phyloP scores from a whole-genome alignment of 2,888 invertebrate genomes.

The Melipona beecheii region DNA sequence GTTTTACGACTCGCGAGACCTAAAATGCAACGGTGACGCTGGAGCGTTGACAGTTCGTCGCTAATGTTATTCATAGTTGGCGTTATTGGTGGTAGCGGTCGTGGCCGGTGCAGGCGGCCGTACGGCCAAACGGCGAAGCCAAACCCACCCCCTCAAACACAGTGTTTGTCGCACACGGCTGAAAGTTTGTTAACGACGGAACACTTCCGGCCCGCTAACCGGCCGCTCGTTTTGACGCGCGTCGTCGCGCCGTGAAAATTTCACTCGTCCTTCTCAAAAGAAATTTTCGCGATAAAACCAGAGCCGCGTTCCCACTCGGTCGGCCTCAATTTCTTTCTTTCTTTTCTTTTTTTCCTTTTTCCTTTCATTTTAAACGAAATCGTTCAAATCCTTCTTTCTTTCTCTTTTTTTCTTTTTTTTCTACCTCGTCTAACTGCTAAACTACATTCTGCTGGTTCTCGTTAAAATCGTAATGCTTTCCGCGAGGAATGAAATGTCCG shows the following conservation, averaged over 20 bases:
- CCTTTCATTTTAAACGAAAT: not conserved
- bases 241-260: slow-evolving; percentile 9
- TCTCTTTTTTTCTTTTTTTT: not conserved
- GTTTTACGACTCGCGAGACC: slow-evolving; percentile 43
- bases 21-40: not conserved
- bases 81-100: slow-evolving; percentile 10
- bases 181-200: slow-evolving; percentile 43
- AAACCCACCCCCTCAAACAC: not conserved
- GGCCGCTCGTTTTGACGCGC: not conserved
- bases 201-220: slow-evolving; percentile 5
- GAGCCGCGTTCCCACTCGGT: not conserved
- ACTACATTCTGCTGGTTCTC: not conserved
- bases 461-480: not conserved
- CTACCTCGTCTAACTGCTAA: not conserved
- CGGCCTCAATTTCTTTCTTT: not conserved
- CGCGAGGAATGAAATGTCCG: not conserved
- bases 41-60: slow-evolving; percentile 27
- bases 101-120: not conserved
- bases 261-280: not conserved
- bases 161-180: slow-evolving; percentile 2
- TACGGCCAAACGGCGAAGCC: not conserved
- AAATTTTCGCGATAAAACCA: slow-evolving; percentile 2
- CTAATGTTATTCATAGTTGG: slow-evolving; percentile 49
- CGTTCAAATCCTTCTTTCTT: not conserved
- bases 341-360: no score